Evolutionary conservation across 2,888 invertebrate genomes (phyloP).

Genomic region (Macrophya annulata): DNA sequence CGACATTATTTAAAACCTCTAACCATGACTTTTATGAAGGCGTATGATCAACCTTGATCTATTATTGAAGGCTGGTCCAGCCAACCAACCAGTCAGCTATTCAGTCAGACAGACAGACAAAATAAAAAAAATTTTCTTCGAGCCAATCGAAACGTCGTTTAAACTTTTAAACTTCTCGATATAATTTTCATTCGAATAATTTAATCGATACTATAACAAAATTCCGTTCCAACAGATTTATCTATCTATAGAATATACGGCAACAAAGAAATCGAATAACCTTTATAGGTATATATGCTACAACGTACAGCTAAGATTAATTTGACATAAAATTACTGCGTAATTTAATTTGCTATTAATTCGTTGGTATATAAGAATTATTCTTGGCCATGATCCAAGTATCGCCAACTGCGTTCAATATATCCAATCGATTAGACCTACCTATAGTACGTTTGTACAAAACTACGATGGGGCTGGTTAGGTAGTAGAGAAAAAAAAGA

Average conservation of each 20-base stretch:
- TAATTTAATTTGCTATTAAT: not conserved
- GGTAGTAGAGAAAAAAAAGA: not conserved
- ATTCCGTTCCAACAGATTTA: not conserved
- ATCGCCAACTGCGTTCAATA: slow-evolving; percentile 19
- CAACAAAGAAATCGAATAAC: not conserved
- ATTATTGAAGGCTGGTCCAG: not conserved
- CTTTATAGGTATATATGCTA: no score
- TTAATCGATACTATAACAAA: not conserved
- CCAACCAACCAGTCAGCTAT: not conserved
- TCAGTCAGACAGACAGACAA: no score
- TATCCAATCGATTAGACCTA: not conserved
- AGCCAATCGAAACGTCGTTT: not conserved
- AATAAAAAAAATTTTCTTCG: no score
- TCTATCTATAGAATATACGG: not conserved
- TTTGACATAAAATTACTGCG: slow-evolving; percentile 8
- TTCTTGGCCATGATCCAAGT: not conserved
- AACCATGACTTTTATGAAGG: not conserved
- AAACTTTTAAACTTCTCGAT: not conserved
- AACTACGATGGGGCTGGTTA: not conserved
- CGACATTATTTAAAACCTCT: not conserved
- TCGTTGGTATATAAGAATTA: slow-evolving; percentile 13
- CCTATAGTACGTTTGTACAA: not conserved
- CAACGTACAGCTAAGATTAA: not conserved
- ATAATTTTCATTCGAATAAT: not conserved
- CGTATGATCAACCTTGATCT: slow-evolving; percentile 20